Evolutionary conservation across 2,797 vertebrate species (phyloP), one percentile per base, ranked within the genome.

Genomic region (Cetoscarus ocellatus): DNA sequence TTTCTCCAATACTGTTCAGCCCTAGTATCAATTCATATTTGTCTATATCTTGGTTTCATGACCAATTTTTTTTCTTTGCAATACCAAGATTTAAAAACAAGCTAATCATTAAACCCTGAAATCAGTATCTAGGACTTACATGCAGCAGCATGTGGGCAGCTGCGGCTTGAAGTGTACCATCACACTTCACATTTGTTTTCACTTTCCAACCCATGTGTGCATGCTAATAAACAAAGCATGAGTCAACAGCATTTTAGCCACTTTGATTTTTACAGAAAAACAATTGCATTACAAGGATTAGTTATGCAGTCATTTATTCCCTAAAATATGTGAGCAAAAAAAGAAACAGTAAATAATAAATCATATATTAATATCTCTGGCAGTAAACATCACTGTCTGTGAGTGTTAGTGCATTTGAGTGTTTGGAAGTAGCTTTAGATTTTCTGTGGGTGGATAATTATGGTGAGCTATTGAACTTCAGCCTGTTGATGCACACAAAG

Each of bases 371-470:
- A 6, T 6, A 35, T 60, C 45, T 72, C 44, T 47, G 38, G 13
- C 50, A 55, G 53, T 42, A 44, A 12, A 13, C 52, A 50, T 47
- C 43, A 18, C 36, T 55, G 36, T 42, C 34, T 70, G 39, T 63
- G 27, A 49, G 17, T 48, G 27, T 61, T 17, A 19, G 48, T 12
- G 18, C 18, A 12, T 50, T 19, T 4, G 18, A 73, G 34, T 54
- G 15, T 54, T 14, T 64, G 55, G 18, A 47, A 15, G 38, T 56
- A 70, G 49, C 10, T 70, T 62, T 62, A 68, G 38, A 56, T 56
- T 52, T 48, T 62, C 63, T 60, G 63, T 51, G 45, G 45, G 51
- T 70, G 61, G 54, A 65, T 75, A 59, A 66, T 65, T 72, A 65
- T 49, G 35, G 27, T 55, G 49, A 51, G 17, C 52, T 54, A 66